Evolutionary conservation across 2,113 vertebrate species (phyloP).

Genomic region (Laticauda colubrina): DNA sequence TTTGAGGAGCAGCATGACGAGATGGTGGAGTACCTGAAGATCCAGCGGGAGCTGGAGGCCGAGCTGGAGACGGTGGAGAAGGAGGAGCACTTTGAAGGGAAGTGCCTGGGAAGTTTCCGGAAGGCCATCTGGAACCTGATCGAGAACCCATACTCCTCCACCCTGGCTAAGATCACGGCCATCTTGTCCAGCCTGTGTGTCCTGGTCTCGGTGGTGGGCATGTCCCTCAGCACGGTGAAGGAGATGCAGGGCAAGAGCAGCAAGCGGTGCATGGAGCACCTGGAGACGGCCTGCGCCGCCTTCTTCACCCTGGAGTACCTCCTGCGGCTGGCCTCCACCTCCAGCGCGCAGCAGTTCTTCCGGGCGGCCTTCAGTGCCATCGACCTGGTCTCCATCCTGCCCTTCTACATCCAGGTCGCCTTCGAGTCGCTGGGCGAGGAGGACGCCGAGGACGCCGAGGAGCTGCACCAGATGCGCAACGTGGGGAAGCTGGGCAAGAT

Average conservation of each 20-base stretch:
- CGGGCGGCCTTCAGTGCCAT: constrained; percentile 76
- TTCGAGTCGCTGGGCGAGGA: constrained; percentile 77
- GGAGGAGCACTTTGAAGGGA: constrained; percentile 67
- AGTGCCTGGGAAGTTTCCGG: constrained; percentile 68
- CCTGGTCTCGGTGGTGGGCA: constrained; percentile 78
- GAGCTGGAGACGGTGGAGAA: constrained; percentile 71
- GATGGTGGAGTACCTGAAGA: constrained; percentile 76
- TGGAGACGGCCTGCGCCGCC: constrained; percentile 77
- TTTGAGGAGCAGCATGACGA: constrained; percentile 81
- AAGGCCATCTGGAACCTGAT: constrained; percentile 76
- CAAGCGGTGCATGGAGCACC: constrained; percentile 73
- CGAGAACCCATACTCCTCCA: constrained; percentile 80
- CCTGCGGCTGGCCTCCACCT: constrained; percentile 73
- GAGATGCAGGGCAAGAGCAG: constrained; percentile 72
- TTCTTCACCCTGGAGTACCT: constrained; percentile 82
- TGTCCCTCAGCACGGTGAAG: constrained; percentile 82
- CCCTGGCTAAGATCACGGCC: constrained; percentile 73
- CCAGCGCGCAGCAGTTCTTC: constrained; percentile 69
- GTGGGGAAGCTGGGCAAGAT: constrained; percentile 90
- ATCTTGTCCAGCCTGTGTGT: constrained; percentile 80
- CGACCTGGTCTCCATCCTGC: constrained; percentile 83
- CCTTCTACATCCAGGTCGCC: constrained; percentile 85
- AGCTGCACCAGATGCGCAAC: constrained; percentile 81
- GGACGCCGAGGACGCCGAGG: constrained; percentile 74
- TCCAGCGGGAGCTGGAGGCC: constrained; percentile 76